phyloP scores from a whole-genome alignment of 1,140 invertebrate genomes.

The Heterodera schachtii region DNA sequence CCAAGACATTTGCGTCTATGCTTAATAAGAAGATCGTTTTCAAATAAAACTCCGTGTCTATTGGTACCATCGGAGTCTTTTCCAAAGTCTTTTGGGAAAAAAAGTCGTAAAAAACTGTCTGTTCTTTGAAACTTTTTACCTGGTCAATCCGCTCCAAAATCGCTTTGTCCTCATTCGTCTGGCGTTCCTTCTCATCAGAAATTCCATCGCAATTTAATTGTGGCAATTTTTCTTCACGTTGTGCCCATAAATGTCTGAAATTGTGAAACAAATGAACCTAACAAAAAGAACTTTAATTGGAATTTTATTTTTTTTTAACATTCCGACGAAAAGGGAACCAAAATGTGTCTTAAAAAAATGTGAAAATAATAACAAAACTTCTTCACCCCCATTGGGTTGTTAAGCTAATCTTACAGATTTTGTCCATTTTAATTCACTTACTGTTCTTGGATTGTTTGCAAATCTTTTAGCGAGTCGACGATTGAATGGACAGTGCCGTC shows the following conservation, averaged over 20 bases:
- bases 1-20: too few relatives aligned
- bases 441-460: slow-evolving; percentile 25
- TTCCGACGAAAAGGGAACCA: too few relatives aligned
- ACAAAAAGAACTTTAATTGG: background rate
- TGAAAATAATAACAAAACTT: too few relatives aligned
- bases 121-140: background rate
- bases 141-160: slow-evolving; percentile 29
- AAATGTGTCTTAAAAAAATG: too few relatives aligned
- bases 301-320: too few relatives aligned
- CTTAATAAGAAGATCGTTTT: too few relatives aligned
- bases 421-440: background rate
- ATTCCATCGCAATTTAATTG: slow-evolving; percentile 6
- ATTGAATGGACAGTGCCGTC: slow-evolving; percentile 29
- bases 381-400: too few relatives aligned
- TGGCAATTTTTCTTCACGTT: slow-evolving; percentile 18
- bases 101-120: background rate
- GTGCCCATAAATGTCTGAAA: slow-evolving; percentile 21
- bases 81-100: background rate
- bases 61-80: too few relatives aligned
- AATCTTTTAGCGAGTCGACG: slow-evolving; percentile 25
- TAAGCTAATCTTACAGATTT: too few relatives aligned
- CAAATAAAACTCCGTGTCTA: too few relatives aligned
- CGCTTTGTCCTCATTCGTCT: background rate
- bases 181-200: background rate
- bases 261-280: background rate